These are phyloP conservation scores for Phalacrocorax carbo DNA, from an alignment of 2,113 vertebrate genomes.

Conservation along the genomic window DNA sequence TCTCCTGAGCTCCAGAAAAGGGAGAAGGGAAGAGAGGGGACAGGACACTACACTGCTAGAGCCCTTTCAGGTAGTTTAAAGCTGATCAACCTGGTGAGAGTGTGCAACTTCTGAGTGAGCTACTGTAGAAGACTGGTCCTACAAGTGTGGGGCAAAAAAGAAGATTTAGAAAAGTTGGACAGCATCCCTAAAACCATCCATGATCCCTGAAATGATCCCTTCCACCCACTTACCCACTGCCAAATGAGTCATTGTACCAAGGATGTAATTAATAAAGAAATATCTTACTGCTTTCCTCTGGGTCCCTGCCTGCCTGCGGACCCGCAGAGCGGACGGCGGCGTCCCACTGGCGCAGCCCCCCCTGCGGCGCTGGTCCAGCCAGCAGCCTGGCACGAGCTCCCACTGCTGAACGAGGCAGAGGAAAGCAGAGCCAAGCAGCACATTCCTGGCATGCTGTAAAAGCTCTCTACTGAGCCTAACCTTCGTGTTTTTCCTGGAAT, in stretches of 20 bases:
- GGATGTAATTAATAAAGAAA: not conserved
- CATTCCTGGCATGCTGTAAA: constrained; percentile 53
- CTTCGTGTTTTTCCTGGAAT: constrained; percentile 59
- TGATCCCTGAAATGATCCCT: not conserved
- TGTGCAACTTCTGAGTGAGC: not conserved
- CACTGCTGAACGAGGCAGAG: constrained; percentile 1
- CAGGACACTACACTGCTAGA: not conserved
- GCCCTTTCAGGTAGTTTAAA: not conserved
- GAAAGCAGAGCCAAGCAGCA: constrained; percentile 34
- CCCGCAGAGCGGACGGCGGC: fast-evolving
- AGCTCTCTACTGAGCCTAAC: constrained; percentile 12
- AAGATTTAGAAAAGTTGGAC: not conserved
- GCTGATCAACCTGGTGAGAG: not conserved
- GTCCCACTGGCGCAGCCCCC: not conserved
- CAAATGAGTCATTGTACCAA: not conserved
- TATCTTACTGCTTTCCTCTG: not conserved
- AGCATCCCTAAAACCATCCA: not conserved
- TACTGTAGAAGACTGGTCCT: not conserved
- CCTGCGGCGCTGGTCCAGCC: not conserved
- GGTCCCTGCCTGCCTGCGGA: not conserved
- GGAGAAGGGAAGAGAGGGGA: not conserved
- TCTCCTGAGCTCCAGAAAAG: not conserved
- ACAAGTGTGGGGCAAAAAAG: not conserved
- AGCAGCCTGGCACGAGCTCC: not conserved
- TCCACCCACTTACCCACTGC: not conserved